Percentiles rank a stretch among this genome's conserved stretches.
Evolutionary conservation across 92 coral and sea anemone genomes (phyloP).

Genomic region (Actinernus sp.): DNA sequence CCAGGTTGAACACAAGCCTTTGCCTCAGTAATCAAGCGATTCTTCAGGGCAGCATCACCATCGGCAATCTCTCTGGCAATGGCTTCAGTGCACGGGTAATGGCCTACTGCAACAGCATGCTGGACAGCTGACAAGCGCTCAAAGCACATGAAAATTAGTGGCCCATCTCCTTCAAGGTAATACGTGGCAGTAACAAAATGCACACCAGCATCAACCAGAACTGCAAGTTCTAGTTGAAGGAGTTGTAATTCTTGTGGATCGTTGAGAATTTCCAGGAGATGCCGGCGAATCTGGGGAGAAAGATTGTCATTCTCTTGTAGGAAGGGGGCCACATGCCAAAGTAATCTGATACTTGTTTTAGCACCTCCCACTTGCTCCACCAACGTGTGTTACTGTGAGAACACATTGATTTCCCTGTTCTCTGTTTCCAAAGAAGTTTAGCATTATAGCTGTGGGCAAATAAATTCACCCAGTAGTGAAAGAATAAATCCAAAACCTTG

Average conservation of each 20-base stretch:
- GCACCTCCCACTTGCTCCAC: slow-evolving; percentile 12
- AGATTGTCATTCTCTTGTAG: slow-evolving; percentile 57
- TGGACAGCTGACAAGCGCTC: slow-evolving; percentile 63
- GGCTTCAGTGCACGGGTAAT: slow-evolving; percentile 40
- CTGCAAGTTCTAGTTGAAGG: slow-evolving; percentile 49
- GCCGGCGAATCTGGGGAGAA: slow-evolving; percentile 68
- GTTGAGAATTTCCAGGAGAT: slow-evolving; percentile 69
- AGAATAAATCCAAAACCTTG: no score
- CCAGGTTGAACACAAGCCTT: slow-evolving; percentile 54
- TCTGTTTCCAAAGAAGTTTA: slow-evolving; percentile 27
- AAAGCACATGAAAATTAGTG: slow-evolving; percentile 49
- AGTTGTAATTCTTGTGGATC: slow-evolving; percentile 51
- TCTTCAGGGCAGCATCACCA: slow-evolving; percentile 54
- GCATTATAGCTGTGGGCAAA: slow-evolving; percentile 1
- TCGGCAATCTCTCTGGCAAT: slow-evolving; percentile 60
- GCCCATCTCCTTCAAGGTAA: slow-evolving; percentile 45
- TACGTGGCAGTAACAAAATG: slow-evolving; percentile 52
- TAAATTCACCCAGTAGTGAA: slow-evolving; percentile 2
- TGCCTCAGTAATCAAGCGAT: slow-evolving; percentile 36
- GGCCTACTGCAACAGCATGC: slow-evolving; percentile 67
- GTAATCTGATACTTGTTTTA: slow-evolving; percentile 23
- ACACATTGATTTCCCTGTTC: slow-evolving; percentile 45
- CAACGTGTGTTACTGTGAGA: slow-evolving; percentile 15
- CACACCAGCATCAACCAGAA: slow-evolving; percentile 52
- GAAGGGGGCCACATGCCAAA: slow-evolving; percentile 70